A percentile compares a stretch with the other conserved stretches of the same genome.
Evolutionary conservation across 2,113 vertebrate genomes (phyloP).

Genomic region (Urocynchramus pylzowi): DNA sequence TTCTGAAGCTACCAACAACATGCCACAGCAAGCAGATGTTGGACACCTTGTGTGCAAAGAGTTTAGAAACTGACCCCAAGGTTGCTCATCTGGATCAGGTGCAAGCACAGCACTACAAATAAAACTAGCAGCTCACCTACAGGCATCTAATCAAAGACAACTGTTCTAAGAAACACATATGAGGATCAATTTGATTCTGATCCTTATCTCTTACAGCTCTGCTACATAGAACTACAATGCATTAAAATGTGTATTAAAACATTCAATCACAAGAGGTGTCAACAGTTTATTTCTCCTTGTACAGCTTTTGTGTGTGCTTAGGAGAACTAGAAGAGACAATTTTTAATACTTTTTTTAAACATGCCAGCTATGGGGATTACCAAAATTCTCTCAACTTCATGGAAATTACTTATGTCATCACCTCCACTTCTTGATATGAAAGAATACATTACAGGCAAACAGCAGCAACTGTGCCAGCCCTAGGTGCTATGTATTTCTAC

Average conservation of each 20-base stretch:
- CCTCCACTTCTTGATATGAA: background rate
- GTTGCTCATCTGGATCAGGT: background rate
- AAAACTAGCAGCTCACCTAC: background rate
- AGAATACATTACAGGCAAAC: background rate
- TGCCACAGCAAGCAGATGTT: background rate
- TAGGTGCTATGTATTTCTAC: background rate
- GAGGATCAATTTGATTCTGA: background rate
- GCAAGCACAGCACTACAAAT: background rate
- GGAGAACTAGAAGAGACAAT: background rate
- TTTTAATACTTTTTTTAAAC: background rate
- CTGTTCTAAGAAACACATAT: fast-evolving
- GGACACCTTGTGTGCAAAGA: background rate
- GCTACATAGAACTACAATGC: background rate
- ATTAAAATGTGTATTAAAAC: background rate
- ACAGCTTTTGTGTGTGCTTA: background rate
- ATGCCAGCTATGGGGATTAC: background rate
- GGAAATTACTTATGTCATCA: background rate
- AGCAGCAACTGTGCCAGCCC: background rate
- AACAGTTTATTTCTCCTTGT: background rate
- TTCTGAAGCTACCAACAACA: background rate
- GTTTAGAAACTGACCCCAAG: background rate
- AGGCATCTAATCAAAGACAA: background rate
- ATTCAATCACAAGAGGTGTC: background rate
- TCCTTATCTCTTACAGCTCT: background rate
- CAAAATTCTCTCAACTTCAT: background rate